phyloP scores from a whole-genome alignment of 2,797 vertebrate genomes.

The Onychomys torridus region DNA sequence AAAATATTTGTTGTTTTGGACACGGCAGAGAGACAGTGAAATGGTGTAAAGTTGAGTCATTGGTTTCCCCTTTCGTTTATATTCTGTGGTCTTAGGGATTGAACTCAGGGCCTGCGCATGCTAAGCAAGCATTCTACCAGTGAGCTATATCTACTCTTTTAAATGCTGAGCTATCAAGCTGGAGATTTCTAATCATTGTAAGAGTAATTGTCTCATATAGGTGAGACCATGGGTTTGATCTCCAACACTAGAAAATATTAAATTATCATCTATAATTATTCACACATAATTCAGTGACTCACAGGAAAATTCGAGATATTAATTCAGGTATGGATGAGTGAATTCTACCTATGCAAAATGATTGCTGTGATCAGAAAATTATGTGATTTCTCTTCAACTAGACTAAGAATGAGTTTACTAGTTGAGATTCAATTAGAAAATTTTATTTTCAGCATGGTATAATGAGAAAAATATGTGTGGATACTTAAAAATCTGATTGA shows the following conservation, averaged over 20 bases:
- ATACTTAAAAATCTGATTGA: not conserved
- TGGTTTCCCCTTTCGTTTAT: not conserved
- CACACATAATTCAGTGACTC: not conserved
- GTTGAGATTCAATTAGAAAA: not conserved
- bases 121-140: not conserved
- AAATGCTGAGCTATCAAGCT: not conserved
- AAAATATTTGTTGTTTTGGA: not conserved
- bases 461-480: slow-evolving; percentile 7
- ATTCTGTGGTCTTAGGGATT: not conserved
- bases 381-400: not conserved
- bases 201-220: not conserved
- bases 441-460: slow-evolving; percentile 32
- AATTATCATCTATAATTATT: not conserved
- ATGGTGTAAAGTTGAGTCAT: not conserved
- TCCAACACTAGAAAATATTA: not conserved
- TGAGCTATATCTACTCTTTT: not conserved
- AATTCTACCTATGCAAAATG: slow-evolving; percentile 3
- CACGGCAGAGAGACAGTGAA: not conserved
- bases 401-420: not conserved
- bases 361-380: slow-evolving; percentile 24
- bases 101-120: not conserved
- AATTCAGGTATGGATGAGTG: not conserved
- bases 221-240: not conserved
- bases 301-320: not conserved
- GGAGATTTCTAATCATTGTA: not conserved